Conservation (phyloP, 2,888 invertebrate species). For the Agrochola lychnidis region DNA sequence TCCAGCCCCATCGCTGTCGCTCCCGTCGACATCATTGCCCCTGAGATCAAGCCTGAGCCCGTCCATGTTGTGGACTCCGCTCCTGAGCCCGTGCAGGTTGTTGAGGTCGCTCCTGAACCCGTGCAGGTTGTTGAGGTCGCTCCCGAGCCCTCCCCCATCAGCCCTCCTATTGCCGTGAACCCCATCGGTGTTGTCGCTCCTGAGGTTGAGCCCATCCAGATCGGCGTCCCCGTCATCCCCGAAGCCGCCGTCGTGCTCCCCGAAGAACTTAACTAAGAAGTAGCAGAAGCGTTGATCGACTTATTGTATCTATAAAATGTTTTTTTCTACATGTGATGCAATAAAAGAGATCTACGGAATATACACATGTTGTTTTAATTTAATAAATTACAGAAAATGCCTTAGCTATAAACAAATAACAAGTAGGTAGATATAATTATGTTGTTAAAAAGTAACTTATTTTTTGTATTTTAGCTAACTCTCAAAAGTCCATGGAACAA, state of each 20-base stretch:
- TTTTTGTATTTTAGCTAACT: neutral
- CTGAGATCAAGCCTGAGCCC: conserved; percentile 50
- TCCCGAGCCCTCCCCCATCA: conserved; percentile 32
- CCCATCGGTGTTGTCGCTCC: conserved; percentile 23
- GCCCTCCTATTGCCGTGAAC: conserved; percentile 41
- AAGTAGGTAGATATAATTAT: neutral
- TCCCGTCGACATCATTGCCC: conserved; percentile 65
- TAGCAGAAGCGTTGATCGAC: neutral
- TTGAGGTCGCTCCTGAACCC: conserved; percentile 38
- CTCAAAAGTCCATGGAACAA: neutral
- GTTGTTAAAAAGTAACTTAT: neutral
- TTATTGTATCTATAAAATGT: conserved; percentile 38
- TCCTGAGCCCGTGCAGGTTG: conserved; percentile 21
- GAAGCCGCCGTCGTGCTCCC: conserved; percentile 67
- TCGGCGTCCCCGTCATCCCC: conserved; percentile 58
- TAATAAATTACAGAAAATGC: neutral
- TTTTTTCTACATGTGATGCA: conserved; percentile 45
- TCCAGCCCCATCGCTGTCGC: conserved; percentile 35
- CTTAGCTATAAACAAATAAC: neutral
- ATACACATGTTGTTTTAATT: neutral
- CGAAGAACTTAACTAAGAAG: conserved; percentile 66
- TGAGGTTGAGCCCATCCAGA: conserved; percentile 40
- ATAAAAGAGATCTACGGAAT: conserved; percentile 30
- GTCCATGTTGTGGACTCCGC: conserved; percentile 23
- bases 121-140: conserved; percentile 37